Base-by-base conservation (phyloP, 2,888 invertebrate species). In the Gymnocheta viridis region DNA sequence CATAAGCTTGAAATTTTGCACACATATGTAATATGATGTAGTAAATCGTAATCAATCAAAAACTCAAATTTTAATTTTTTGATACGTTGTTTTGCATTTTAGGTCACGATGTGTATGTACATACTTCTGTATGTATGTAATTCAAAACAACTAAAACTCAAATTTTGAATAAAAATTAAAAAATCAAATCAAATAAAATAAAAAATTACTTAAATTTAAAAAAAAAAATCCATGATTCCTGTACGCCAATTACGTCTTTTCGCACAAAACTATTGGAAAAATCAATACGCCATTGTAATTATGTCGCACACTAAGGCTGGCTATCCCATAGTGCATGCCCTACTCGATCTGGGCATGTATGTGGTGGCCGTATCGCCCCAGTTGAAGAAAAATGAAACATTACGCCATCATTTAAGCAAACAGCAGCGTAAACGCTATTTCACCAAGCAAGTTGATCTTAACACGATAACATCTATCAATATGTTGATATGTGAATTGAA, bases 281-380 rank as follows among this genome's bases (percentile, higher is more conserved):
- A 76, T 54, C 32, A 76, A 41, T 76, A 66, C 44, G 74, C 64
- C 1, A n/a, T 76, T 32, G 32, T 76, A 2, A 32, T 76, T 22
- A 76, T 76, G 76, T 64, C 76, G 2, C 76, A 76, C 64, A 56
- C 76, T n/a, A 76, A 56, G 12, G 76, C 76, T 2, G 64, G 76
- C 0, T 76, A 44, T 66, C 66, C 76, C 12, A 66, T 76, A 22
- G 41, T 76, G 6, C 41, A 6, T 6, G 54, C 54, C 12, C 44
- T 76, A n/a, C 66, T 76, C 17, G 64, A 76, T 22, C 9, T 76
- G 5, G 76, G 76, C n/a, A 76, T 76, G 76, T 56, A 66, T 56
- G 76, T 76, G n/a, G 56, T 76, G 24, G 76, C 64, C 32, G 54
- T 76, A 19, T 19, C 76, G 9, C 41, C 22, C 2, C 64, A 76